phyloP scores from a whole-genome alignment of 2,797 vertebrate species.

The Sebastes steindachneri region DNA sequence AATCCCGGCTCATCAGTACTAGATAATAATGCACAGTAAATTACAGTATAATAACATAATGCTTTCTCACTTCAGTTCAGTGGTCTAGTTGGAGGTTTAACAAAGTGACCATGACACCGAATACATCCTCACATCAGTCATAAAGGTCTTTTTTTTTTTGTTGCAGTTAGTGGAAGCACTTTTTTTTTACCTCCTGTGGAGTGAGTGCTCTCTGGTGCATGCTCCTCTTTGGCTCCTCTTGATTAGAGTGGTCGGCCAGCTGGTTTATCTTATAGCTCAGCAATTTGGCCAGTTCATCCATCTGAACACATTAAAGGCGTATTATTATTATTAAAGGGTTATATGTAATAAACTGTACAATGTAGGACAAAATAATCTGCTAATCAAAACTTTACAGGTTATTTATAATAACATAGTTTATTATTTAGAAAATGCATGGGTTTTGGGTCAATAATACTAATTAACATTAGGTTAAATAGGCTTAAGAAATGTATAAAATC shows the following conservation, averaged over 20 bases:
- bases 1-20: background rate
- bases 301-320: constrained; percentile 49
- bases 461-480: background rate
- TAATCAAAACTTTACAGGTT: background rate
- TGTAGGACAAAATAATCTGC: background rate
- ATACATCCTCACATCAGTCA: background rate
- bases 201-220: constrained; percentile 81
- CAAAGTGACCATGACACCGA: background rate
- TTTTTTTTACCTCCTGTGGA: constrained; percentile 86
- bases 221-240: constrained; percentile 76
- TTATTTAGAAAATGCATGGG: background rate
- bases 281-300: constrained; percentile 87
- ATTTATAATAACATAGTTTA: background rate
- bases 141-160: background rate
- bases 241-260: constrained; percentile 80
- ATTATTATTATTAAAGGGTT: background rate
- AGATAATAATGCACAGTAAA: background rate
- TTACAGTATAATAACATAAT: background rate
- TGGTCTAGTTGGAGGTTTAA: background rate
- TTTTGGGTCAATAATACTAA: no score
- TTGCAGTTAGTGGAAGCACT: background rate
- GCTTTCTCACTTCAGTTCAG: background rate
- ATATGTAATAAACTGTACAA: background rate
- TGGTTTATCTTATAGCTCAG: constrained; percentile 84
- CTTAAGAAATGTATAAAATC: background rate